Evolutionary conservation across 2,888 invertebrate species (phyloP), one percentile per base, ranked within the genome.

Genomic region (Lasius fuliginosus): DNA sequence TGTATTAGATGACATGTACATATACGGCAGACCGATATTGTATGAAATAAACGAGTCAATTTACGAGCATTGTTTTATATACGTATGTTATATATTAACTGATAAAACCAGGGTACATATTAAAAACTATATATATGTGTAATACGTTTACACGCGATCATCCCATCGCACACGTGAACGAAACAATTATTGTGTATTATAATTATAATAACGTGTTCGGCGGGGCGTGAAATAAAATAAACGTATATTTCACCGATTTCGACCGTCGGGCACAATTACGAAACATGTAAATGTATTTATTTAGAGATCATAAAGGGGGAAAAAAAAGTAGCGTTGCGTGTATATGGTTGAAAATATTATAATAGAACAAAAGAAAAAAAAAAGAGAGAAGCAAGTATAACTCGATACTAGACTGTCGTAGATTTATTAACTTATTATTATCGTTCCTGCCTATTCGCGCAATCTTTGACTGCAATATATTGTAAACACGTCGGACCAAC

Each of bases 401-500:
- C 73, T 88, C 71, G 84, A 83, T 91, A 69, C 69, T 71, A 92
- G 85, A 88, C 87, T 88, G 88, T 88, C 82, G 76, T 91, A 92
- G 85, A 82, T 77, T 89, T 82, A 85, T 87, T 83, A 87, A 77
- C 86, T 85, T 83, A 79, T 89, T 90, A 88, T 88, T 77, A 79
- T 86, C 84, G 89, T 89, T 90, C 91, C 89, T 87, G 90, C 90
- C 88, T 91, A 88, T 90, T 86, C 68, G 83, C 68, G 83, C 69
- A 89, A 90, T 86, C 88, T 87, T 89, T 90, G 87, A 90, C 89
- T 91, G 90, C 90, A 88, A 90, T 89, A 89, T 90, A 86, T 88
- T 83, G 85, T 88, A 88, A 91, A 91, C 86, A 91, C 87, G 88
- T 92, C 89, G 92, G 93, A 92, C 92, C 92, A 92, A 92, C n/a